Evolutionary conservation across 2,888 invertebrate genomes (phyloP).

Genomic region (Cantharis rustica): DNA sequence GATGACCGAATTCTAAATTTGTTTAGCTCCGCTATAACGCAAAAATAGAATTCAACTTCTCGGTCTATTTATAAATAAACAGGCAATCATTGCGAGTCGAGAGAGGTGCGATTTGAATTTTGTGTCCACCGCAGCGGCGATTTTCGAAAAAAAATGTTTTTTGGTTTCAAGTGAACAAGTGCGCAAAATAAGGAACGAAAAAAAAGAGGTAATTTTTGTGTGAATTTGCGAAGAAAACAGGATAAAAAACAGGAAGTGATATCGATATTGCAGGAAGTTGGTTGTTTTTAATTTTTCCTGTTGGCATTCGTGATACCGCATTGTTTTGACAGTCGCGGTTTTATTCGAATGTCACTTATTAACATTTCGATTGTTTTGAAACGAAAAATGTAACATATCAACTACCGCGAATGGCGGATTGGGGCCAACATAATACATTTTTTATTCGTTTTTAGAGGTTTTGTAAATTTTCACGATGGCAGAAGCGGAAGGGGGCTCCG

Average conservation of each 20-base stretch:
- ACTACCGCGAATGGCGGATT: neutral
- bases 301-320: conserved; percentile 24
- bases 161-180: neutral
- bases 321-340: neutral
- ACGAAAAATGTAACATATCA: neutral
- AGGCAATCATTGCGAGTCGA: conserved; percentile 45
- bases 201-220: neutral
- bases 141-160: neutral
- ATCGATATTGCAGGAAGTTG: neutral
- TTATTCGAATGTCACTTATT: neutral
- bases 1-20: conserved; percentile 33
- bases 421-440: conserved; percentile 1
- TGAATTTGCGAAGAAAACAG: neutral
- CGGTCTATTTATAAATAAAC: conserved; percentile 50
- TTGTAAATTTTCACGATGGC: conserved; percentile 67
- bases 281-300: neutral
- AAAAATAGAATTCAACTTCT: conserved; percentile 35
- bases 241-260: neutral
- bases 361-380: neutral
- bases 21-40: conserved; percentile 33
- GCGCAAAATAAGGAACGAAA: neutral
- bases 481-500: conserved; percentile 94
- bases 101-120: conserved; percentile 42
- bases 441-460: conserved; percentile 21
- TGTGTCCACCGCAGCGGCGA: neutral